Evolutionary conservation across 2,797 vertebrate species (phyloP).

Genomic region (Podargus strigoides): DNA sequence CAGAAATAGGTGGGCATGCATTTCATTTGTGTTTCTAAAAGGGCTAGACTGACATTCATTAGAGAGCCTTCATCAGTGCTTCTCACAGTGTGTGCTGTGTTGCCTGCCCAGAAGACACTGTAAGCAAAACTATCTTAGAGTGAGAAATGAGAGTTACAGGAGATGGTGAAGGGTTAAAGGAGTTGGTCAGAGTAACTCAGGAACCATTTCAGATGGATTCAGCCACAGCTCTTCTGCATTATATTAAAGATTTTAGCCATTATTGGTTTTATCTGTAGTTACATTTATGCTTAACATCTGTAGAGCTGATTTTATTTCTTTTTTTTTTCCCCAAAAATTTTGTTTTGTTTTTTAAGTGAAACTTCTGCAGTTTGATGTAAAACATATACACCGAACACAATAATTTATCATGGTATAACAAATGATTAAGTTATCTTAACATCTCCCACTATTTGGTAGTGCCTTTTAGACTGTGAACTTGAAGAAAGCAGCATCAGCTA

Average conservation of each 20-base stretch:
- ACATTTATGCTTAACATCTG: background rate
- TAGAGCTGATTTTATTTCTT: background rate
- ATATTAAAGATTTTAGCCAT: background rate
- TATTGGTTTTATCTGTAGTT: background rate
- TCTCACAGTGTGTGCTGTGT: rapidly evolving
- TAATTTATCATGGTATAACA: background rate
- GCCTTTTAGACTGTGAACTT: background rate
- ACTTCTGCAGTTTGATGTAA: background rate
- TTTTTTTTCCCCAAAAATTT: background rate
- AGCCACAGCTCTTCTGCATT: background rate
- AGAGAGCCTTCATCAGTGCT: background rate
- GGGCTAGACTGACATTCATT: background rate
- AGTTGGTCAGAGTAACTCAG: background rate
- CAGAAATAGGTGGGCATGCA: background rate
- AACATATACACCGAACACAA: background rate
- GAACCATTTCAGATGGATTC: background rate
- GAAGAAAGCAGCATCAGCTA: background rate
- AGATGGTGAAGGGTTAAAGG: background rate
- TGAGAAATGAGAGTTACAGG: background rate
- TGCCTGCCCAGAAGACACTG: background rate
- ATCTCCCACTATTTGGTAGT: background rate
- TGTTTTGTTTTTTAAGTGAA: background rate
- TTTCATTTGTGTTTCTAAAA: background rate
- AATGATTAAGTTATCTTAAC: background rate
- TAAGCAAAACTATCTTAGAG: background rate